Conservation (phyloP, 2,888 invertebrate species). For the Kuschelorhynchus macadamiae region DNA sequence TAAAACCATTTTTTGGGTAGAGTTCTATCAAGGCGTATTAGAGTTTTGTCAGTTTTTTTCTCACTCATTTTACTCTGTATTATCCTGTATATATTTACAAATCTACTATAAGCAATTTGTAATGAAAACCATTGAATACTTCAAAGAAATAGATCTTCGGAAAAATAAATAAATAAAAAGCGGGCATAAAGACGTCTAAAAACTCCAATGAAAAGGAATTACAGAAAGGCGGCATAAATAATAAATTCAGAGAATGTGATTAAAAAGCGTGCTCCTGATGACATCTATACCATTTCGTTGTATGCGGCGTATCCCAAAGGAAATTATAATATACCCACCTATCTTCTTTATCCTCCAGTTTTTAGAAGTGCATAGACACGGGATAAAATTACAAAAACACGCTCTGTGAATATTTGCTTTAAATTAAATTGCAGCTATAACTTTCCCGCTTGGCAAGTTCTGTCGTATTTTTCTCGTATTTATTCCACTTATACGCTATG, state of each 20-base stretch:
- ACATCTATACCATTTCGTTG: conserved; percentile 60
- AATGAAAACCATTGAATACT: too few species aligned
- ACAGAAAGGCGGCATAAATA: conserved; percentile 60
- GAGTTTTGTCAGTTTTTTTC: too few species aligned
- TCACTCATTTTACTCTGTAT: too few species aligned
- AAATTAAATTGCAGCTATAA: conserved; percentile 63
- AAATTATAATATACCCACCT: conserved; percentile 67
- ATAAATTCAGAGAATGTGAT: conserved; percentile 62
- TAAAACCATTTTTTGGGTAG: too few species aligned
- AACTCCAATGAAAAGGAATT: conserved; percentile 61
- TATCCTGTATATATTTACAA: too few species aligned
- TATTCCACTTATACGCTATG: conserved; percentile 29
- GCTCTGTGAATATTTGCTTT: conserved; percentile 63
- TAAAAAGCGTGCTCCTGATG: conserved; percentile 62
- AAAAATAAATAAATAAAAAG: too few species aligned
- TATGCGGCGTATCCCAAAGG: conserved; percentile 64
- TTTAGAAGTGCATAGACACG: conserved; percentile 57
- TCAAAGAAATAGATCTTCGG: too few species aligned
- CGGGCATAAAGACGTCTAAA: too few species aligned
- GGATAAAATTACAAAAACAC: conserved; percentile 63
- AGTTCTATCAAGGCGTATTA: too few species aligned
- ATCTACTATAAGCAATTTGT: too few species aligned
- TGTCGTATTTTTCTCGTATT: conserved; percentile 47
- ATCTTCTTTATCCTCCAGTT: conserved; percentile 56
- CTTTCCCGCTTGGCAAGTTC: conserved; percentile 54